Evolutionary conservation across 2,797 vertebrate genomes (phyloP).

Genomic region (Otolemur crassicaudatus): DNA sequence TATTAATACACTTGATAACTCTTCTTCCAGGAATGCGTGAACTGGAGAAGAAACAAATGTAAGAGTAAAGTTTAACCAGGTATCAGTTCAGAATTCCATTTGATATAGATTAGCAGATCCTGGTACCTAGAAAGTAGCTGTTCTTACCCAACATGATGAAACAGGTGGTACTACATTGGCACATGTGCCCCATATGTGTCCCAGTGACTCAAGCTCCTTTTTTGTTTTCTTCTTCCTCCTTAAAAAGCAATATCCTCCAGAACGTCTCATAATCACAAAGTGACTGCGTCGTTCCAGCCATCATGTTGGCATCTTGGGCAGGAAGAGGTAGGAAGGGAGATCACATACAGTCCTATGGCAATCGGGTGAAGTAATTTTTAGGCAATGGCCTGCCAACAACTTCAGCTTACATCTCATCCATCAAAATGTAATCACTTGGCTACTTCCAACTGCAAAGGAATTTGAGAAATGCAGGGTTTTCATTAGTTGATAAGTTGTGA

Average conservation of each 20-base stretch:
- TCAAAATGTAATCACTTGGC: not conserved
- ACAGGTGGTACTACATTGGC: rapidly evolving
- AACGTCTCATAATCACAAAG: not conserved
- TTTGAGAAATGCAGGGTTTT: not conserved
- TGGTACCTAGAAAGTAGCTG: not conserved
- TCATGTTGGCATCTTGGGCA: not conserved
- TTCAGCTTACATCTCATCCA: not conserved
- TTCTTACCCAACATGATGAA: not conserved
- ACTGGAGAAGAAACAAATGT: not conserved
- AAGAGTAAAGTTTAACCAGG: not conserved
- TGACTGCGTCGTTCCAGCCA: not conserved
- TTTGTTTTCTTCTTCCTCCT: not conserved
- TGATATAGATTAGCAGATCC: not conserved
- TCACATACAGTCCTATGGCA: not conserved
- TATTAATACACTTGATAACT: not conserved
- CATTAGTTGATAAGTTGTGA: not conserved
- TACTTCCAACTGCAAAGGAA: not conserved
- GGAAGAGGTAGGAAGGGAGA: not conserved
- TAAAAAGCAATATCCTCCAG: not conserved
- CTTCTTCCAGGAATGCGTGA: not conserved
- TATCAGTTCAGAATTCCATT: not conserved
- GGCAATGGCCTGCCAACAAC: not conserved
- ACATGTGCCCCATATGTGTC: not conserved
- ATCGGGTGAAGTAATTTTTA: not conserved
- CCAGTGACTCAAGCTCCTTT: not conserved